Evolutionary conservation across 64 coral and sea anemone species (phyloP).

Genomic region (Dendronephthya gigantea): DNA sequence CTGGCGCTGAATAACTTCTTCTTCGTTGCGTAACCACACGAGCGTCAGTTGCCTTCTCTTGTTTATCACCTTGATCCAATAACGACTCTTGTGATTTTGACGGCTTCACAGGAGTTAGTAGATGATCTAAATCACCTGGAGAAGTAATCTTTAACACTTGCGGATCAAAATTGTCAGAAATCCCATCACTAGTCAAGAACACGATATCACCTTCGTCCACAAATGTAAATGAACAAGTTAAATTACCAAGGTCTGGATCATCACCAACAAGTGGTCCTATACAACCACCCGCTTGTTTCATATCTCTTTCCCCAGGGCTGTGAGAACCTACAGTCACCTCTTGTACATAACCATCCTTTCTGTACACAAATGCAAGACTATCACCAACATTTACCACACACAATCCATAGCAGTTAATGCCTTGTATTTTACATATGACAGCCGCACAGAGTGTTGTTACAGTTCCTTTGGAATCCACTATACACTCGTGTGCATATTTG

Average conservation of each 20-base stretch:
- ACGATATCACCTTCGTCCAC: conserved; percentile 68
- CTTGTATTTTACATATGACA: conserved; percentile 57
- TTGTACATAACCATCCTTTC: conserved; percentile 28
- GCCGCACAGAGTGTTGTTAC: conserved; percentile 86
- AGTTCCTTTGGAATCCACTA: conserved; percentile 56
- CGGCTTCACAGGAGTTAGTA: not conserved
- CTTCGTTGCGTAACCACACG: not conserved
- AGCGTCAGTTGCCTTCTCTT: not conserved
- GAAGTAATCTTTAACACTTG: conserved; percentile 31
- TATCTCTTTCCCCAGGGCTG: conserved; percentile 49
- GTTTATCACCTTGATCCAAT: not conserved
- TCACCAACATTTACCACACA: conserved; percentile 90
- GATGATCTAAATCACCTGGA: not conserved
- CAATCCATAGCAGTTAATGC: conserved; percentile 49
- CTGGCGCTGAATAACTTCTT: not conserved
- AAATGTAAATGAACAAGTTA: conserved; percentile 66
- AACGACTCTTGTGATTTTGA: conserved; percentile 37
- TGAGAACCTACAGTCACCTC: conserved; percentile 83
- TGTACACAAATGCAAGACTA: conserved; percentile 68
- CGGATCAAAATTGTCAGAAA: conserved; percentile 98
- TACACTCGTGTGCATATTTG: conserved; percentile 54
- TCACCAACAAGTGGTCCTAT: conserved; percentile 73
- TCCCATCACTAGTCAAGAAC: conserved; percentile 87
- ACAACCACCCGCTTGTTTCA: conserved; percentile 74
- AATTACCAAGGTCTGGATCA: conserved; percentile 75